Evolutionary conservation across 1,140 invertebrate genomes (phyloP), one percentile per base, ranked within the genome.

Genomic region (Melanaphis sacchari): DNA sequence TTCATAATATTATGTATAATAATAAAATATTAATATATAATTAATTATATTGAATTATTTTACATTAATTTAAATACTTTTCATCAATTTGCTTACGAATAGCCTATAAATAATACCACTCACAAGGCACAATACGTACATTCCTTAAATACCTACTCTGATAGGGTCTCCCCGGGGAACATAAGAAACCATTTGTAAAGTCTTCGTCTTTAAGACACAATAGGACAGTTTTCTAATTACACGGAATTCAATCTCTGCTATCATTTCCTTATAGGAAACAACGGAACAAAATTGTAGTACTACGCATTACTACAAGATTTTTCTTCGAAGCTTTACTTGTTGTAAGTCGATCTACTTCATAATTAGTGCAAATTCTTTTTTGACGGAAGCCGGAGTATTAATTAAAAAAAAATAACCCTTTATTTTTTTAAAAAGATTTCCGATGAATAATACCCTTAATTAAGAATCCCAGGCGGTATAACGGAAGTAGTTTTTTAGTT

Each of bases 371-470:
- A 15, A 91, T 54, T 66, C 3, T 76, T 21, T 91, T 91, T 66
- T 91, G 21, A 66, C 18, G 52, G 38, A 31, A 76, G 38, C 31
- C 54, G 15, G 41, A 36, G 52, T 24, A 76, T 91, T 91, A 91
- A 91, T 91, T 91, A 91, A 91, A 91, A 90, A 90, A 52, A 90
- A 22, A 76, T 46, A 52, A 89, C 87, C 21, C 85, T 88, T 88
- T 88, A 88, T 18, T 88, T 88, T 9, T 49, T 24, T 26, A 31
- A 15, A 52, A 52, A 89, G 46, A 89, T 52, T 52, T 36, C 22
- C n/a, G 22, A 89, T 52, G 46, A 89, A 89, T 89, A 89, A 89
- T 89, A 89, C 87, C 9, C 46, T 52, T 89, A 49, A 52, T 89
- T 89, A 49, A 88, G 85, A 88, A 88, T n/a, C 43, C 18, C 41